Base-by-base conservation (phyloP, 2,113 vertebrate genomes). In the Pithys albifrons region DNA sequence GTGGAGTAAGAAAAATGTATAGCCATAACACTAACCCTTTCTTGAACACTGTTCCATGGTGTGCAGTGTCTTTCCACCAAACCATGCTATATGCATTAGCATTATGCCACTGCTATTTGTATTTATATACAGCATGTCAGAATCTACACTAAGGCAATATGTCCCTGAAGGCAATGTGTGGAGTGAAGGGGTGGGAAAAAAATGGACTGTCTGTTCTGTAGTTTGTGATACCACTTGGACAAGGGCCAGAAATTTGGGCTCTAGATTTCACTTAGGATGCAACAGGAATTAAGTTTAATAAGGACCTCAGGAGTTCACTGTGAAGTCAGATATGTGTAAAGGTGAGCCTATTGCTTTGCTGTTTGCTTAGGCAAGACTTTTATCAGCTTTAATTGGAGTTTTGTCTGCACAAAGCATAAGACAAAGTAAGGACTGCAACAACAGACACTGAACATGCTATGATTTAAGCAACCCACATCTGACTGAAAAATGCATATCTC, bases 221-320 rank as follows among this genome's bases (percentile, higher is more conserved):
- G 17, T 46, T 77, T 41, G 29, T 54, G 25, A 29, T 10, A 48
- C 8, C 64, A 0, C 55, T 61, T 69, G 41, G 9, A 4, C 10
- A 83, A 76, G 25, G 19, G 46, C 16, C 29, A 71, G 59, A 73
- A 76, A 57, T 59, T 24, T 0, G 0, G 31, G 10, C 18, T 76
- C 62, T 17, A 17, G 17, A 4, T 59, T 73, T 79, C 24, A 23
- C 19, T 73, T 46, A 59, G 11, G 24, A 39, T 33, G 9, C 7
- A 80, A 15, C 9, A 27, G 45, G 19, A 92, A 70, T 79, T 57
- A 49, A 54, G 67, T 64, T 49, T 0, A 69, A 52, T 45, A 59
- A 89, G 35, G 25, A 51, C 11, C 7, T 86, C 0, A 0, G 8
- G 13, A 61, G 1, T 61, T 75, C 28, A 74, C 12, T 61, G 1